Evolutionary conservation across 37 sponge, comb jelly and placozoan genomes (phyloP), one percentile per base, ranked within the genome.

Genomic region (Lycopodina hypogea): DNA sequence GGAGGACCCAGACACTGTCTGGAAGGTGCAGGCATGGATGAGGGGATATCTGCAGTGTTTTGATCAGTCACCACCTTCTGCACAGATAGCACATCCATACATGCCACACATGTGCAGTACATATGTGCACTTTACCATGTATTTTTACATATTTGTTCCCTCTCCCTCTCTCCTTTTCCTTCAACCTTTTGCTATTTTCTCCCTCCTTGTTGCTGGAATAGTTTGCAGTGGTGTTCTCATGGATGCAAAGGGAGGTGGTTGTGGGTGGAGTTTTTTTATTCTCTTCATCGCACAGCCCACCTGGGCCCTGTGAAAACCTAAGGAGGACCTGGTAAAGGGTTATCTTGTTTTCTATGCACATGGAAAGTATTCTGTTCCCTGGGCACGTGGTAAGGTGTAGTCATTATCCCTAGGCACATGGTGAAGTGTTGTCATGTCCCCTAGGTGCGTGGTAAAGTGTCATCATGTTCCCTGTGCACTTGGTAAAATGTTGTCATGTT

Each of bases 211-310:
- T 98, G 11, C 99, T 96, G 35, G 92, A 93, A 19, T 86, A 98
- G 71, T 98, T 98, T 78, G 80, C 74, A 12, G 96, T 98, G 32
- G 92, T 86, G 41, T 98, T 96, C 74, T 76, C 96, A 40, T 88
- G 96, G 58, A 72, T 98, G 3, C 90, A 91, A 18, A 96, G 99
- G 21, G 96, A 98, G 74, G 74, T 98, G 19, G 84, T 86, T 36
- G 93, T 98, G 65, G 99, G 99, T 19, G 99, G 99, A 22, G 99
- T 98, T 65, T 95, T 87, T 86, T 86, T 98, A 35, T 89, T 33
- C 81, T 96, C 42, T 98, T 96, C 73, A 96, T 98, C 18, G 66
- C 78, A 4, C 96, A 98, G 51, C 99, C 99, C 24, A 87, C 89
- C 26, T 98, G 99, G 99, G 93, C 91, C 8, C 71, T 96, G 32